Percentiles rank a stretch among this genome's conserved stretches.
Evolutionary conservation across 2,888 invertebrate species (phyloP).

Genomic region (Callyntrura guangdongensis): DNA sequence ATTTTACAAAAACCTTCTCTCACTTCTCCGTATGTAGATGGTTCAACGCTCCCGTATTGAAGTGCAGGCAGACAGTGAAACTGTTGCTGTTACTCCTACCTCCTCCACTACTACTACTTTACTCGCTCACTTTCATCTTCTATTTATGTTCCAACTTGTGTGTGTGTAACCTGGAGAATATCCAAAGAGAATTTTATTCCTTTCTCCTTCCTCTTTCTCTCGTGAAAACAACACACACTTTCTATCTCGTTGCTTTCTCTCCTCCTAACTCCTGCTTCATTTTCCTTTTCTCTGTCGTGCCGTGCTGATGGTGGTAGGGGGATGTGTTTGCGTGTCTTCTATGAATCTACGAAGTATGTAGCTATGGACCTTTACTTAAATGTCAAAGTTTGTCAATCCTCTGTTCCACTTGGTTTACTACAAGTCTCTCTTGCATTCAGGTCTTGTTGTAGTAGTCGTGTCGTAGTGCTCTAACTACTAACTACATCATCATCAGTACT

Average conservation of each 20-base stretch:
- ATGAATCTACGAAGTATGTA: slow-evolving; percentile 2
- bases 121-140: slow-evolving; percentile 12
- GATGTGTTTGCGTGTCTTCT: neutral
- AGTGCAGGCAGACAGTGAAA: slow-evolving; percentile 39
- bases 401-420: slow-evolving; percentile 64
- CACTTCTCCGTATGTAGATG: slow-evolving; percentile 2
- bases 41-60: slow-evolving; percentile 6
- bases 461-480: too few relatives aligned
- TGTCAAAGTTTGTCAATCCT: slow-evolving; percentile 79
- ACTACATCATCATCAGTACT: slow-evolving; percentile 30
- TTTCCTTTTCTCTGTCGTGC: neutral
- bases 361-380: slow-evolving; percentile 66
- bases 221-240: too few relatives aligned
- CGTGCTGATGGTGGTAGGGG: slow-evolving; percentile 27
- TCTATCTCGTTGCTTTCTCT: too few relatives aligned
- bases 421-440: slow-evolving; percentile 25
- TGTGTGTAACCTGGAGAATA: slow-evolving; percentile 22
- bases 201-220: neutral
- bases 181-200: neutral
- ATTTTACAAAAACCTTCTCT: too few relatives aligned
- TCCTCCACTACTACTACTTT: slow-evolving; percentile 7
- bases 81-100: slow-evolving; percentile 47
- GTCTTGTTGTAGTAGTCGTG: slow-evolving; percentile 26
- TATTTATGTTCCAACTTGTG: neutral
- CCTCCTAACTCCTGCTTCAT: neutral